Conservation (phyloP, 2,113 vertebrate genomes). For the Catharus fuscescens region DNA sequence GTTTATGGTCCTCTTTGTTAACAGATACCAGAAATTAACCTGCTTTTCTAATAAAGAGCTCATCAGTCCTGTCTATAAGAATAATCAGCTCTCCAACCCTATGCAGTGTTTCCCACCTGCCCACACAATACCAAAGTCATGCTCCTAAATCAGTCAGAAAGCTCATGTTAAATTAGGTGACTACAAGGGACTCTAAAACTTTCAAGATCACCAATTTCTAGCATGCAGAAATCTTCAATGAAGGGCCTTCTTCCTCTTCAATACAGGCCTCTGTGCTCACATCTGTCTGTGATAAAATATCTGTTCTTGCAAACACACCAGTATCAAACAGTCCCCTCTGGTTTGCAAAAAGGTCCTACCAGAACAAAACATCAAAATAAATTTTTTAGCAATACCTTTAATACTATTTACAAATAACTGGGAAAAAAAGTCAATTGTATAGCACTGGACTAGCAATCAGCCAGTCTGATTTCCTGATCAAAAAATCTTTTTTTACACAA, state of each 20-base stretch:
- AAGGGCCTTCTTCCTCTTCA: background rate
- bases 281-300: background rate
- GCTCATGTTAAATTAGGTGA: background rate
- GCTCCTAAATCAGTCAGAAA: background rate
- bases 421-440: background rate
- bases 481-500: rapidly evolving
- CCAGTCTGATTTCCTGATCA: background rate
- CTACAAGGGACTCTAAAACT: background rate
- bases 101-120: background rate
- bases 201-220: background rate
- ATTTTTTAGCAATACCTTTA: background rate
- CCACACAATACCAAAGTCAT: background rate
- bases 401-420: background rate
- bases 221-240: background rate
- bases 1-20: background rate
- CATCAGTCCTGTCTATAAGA: background rate
- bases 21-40: background rate
- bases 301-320: background rate
- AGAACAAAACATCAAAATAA: background rate
- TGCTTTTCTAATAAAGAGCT: background rate
- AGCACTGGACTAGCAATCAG: background rate
- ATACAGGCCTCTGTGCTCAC: background rate
- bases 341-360: background rate
- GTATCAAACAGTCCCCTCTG: background rate
- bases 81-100: background rate